Base-by-base conservation (phyloP, 1,140 invertebrate species). In the Coptotermes formosanus region DNA sequence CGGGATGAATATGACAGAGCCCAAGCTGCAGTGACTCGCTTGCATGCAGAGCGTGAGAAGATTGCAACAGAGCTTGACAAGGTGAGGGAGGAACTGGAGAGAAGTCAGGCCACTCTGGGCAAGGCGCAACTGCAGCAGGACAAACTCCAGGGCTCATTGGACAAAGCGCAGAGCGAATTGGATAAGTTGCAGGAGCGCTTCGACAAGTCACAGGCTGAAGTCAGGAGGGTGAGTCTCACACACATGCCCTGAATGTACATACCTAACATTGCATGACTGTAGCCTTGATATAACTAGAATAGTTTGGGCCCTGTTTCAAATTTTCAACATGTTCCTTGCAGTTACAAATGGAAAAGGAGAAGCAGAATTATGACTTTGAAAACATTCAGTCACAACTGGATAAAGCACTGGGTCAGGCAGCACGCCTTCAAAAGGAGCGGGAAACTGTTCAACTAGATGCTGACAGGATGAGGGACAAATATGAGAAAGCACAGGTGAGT, bases 51-150 rank as follows among this genome's bases (percentile, higher is more conserved):
- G 91, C 93, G 96, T 85, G 97, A 98, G 89, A 95, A 96, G 90
- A 96, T 96, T 25, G 93, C 95, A 82, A 94, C 93, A 0, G 97
- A 98, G 89, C 92, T 97, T 75, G 97, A 98, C 89, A 98, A 98
- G 89, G 92, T 96, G n/a, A 93, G 96, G 88, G 96, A 97, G 90
- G 97, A 98, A 91, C 91, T 98, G 88, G 97, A 98, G 91, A 93
- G 97, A 82, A 95, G 96, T 44, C 97, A 98, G 90, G 95, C 95
- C 12, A 97, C 96, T 25, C 93, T 98, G 30, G 96, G 96, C 88
- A 98, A 98, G 91, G 95, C 96, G 83, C 97, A 98, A 91, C 91
- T 97, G 84, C 96, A 97, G 89, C 96, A 97, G 89, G 97, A 98
- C 89, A 98, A 98, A 91, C 91, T 97, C 59, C 97, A 98, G 90